Evolutionary conservation across 2,797 vertebrate genomes (phyloP).

Genomic region (Percopsis omiscomaycus): DNA sequence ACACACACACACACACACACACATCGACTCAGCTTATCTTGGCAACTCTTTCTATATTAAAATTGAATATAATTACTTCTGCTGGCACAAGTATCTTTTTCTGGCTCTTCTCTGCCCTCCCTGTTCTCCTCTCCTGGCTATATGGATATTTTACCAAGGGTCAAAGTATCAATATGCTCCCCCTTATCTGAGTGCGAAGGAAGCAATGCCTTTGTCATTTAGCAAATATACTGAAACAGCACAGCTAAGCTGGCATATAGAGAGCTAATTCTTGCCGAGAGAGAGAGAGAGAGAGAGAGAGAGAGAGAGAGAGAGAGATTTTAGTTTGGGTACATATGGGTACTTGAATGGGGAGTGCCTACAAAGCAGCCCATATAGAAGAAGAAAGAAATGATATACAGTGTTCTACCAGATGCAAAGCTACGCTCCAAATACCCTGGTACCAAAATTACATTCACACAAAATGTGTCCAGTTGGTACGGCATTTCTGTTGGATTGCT

Average conservation of each 20-base stretch:
- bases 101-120: background rate
- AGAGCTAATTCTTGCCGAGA: constrained; percentile 10
- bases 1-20: constrained; percentile 13
- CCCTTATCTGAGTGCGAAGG: constrained; percentile 12
- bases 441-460: constrained; percentile 39
- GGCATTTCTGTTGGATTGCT: constrained; percentile 30
- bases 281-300: constrained; percentile 2
- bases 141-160: constrained; percentile 18
- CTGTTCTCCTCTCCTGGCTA: constrained; percentile 9
- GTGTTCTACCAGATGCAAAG: constrained; percentile 26
- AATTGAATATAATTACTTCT: constrained; percentile 5
- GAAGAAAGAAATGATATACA: constrained; percentile 20
- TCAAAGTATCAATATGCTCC: constrained; percentile 23
- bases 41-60: constrained; percentile 6
- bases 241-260: constrained; percentile 3
- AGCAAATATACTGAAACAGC: constrained; percentile 7
- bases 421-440: constrained; percentile 38
- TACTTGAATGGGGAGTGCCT: constrained; percentile 35
- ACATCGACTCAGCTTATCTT: constrained; percentile 5
- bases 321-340: too few relatives aligned
- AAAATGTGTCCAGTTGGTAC: constrained; percentile 39
- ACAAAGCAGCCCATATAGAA: constrained; percentile 13
- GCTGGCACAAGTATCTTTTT: background rate
- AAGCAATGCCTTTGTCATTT: constrained; percentile 12
- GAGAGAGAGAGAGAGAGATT: constrained; percentile 8